Conservation (phyloP, 2,888 invertebrate species). For the Microctonus hyperodae region DNA sequence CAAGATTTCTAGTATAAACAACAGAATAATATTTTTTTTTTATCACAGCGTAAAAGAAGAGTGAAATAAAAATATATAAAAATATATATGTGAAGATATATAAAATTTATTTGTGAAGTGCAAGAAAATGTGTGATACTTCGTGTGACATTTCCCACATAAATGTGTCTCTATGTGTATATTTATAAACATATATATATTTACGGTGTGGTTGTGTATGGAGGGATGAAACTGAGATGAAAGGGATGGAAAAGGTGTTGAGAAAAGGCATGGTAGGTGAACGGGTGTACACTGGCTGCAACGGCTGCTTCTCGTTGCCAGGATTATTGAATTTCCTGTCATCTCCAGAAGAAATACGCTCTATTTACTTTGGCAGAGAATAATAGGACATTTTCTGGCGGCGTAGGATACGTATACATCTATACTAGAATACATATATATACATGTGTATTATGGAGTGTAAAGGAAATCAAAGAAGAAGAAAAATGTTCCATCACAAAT, state of each 20-base stretch:
- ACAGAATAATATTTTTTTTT: too few relatives aligned
- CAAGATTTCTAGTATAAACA: too few relatives aligned
- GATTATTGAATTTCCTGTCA: conserved; percentile 62
- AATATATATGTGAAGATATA: not conserved
- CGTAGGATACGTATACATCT: not conserved
- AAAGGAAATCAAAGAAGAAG: conserved; percentile 28
- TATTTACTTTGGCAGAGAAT: conserved; percentile 50
- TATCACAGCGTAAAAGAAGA: not conserved
- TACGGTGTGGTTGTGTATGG: not conserved
- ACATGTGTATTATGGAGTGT: conserved; percentile 12
- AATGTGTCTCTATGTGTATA: not conserved
- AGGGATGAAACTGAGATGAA: conserved; percentile 1
- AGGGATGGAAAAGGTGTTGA: not conserved
- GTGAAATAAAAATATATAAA: not conserved
- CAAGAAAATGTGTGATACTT: not conserved
- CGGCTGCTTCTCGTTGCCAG: conserved; percentile 46
- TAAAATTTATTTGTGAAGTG: not conserved
- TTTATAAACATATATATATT: not conserved
- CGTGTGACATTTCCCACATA: not conserved
- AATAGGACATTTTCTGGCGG: conserved; percentile 14
- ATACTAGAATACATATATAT: not conserved
- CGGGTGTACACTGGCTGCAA: conserved; percentile 14
- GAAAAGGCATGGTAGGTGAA: not conserved
- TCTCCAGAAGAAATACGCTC: conserved; percentile 60
- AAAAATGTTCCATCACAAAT: not conserved